Conservation (phyloP, 2,113 vertebrate species). For the Serinus canaria region DNA sequence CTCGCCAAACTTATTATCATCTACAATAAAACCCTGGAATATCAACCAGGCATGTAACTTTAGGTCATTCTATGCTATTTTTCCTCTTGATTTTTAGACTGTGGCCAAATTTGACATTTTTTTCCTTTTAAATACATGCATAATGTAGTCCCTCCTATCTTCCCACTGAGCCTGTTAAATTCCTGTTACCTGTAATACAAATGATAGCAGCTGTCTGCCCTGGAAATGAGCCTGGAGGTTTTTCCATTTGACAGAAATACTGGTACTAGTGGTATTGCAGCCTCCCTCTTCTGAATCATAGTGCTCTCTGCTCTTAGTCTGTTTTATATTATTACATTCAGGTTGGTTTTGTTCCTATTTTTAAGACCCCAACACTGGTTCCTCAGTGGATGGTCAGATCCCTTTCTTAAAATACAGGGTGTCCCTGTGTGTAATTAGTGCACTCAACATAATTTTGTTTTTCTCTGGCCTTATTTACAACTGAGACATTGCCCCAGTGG, state of each 20-base stretch:
- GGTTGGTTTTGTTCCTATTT: neutral
- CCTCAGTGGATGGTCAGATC: neutral
- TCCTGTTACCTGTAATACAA: neutral
- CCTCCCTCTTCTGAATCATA: neutral
- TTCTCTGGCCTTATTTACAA: neutral
- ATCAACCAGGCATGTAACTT: neutral
- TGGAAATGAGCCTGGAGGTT: neutral
- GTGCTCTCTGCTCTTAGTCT: neutral
- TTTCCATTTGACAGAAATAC: neutral
- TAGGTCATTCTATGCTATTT: neutral
- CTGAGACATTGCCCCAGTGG: neutral
- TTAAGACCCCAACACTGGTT: neutral
- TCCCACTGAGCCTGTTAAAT: neutral
- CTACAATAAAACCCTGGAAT: conserved; percentile 14
- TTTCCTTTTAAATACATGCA: neutral
- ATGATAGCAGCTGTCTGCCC: neutral
- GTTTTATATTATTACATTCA: neutral
- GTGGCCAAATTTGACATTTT: neutral
- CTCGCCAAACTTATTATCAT: conserved; percentile 30
- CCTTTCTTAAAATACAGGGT: neutral
- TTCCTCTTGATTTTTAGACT: neutral
- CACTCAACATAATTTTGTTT: neutral
- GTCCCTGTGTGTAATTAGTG: neutral
- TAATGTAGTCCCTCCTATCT: neutral
- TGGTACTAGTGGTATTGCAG: neutral